A percentile compares a stretch with the other conserved stretches of the same genome.
Evolutionary conservation across 2,797 vertebrate genomes (phyloP).

Genomic region (Numenius phaeopus): DNA sequence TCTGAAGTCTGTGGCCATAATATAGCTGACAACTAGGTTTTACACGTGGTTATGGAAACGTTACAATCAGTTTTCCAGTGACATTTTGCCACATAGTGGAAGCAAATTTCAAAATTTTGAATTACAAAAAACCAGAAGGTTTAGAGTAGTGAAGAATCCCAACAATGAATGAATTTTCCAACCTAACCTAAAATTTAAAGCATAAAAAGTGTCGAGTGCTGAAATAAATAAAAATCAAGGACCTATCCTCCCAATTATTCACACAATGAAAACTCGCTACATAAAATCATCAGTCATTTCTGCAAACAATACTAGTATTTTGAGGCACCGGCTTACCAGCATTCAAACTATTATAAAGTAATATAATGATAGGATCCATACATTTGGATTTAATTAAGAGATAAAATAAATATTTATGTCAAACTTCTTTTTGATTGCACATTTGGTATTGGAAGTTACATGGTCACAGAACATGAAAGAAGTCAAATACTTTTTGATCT

Average conservation of each 20-base stretch:
- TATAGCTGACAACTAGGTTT: background rate
- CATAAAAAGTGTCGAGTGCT: slow-evolving; percentile 67
- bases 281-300: slow-evolving; percentile 63
- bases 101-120: slow-evolving; percentile 9
- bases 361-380: slow-evolving; percentile 75
- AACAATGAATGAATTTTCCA: slow-evolving; percentile 31
- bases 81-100: slow-evolving; percentile 14
- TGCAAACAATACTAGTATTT: slow-evolving; percentile 70
- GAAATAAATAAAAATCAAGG: slow-evolving; percentile 62
- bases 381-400: slow-evolving; percentile 77
- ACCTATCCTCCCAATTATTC: slow-evolving; percentile 34
- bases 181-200: slow-evolving; percentile 62
- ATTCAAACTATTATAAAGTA: slow-evolving; percentile 73
- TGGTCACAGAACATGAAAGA: slow-evolving; percentile 87
- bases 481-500: slow-evolving; percentile 86
- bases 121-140: background rate
- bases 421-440: slow-evolving; percentile 83
- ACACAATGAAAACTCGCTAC: slow-evolving; percentile 61
- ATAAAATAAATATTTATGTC: slow-evolving; percentile 83
- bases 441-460: slow-evolving; percentile 89
- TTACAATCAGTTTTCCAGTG: slow-evolving; percentile 11
- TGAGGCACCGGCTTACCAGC: slow-evolving; percentile 85
- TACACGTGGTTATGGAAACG: background rate
- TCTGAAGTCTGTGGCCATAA: background rate
- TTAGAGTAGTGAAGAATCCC: background rate